Evolutionary conservation across 2,888 invertebrate genomes (phyloP).

Genomic region (Protophormia terraenovae): DNA sequence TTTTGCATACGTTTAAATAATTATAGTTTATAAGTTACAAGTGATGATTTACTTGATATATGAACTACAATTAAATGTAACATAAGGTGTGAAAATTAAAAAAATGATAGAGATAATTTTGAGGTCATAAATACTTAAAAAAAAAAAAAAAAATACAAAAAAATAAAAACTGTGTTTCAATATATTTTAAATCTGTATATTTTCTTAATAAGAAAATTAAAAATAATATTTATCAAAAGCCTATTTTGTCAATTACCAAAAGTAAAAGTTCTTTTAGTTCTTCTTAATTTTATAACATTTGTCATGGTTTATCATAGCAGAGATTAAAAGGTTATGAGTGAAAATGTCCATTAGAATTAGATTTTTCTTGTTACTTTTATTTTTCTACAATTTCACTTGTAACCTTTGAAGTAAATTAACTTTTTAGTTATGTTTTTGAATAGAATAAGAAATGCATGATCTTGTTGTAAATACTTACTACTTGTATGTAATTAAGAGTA

Average conservation of each 20-base stretch:
- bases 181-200: too few species aligned
- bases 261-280: neutral
- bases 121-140: neutral
- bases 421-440: neutral
- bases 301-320: neutral
- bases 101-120: neutral
- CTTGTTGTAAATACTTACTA: too few species aligned
- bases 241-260: too few species aligned
- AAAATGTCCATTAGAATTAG: neutral
- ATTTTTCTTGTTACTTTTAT: neutral
- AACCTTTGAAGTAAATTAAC: neutral
- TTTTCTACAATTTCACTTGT: neutral
- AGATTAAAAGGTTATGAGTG: neutral
- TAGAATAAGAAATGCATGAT: neutral
- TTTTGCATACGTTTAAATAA: neutral
- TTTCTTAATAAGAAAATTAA: neutral
- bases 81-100: neutral
- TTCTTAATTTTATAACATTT: too few species aligned
- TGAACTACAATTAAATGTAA: neutral
- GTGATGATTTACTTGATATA: neutral
- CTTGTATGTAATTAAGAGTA: too few species aligned
- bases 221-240: too few species aligned
- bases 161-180: too few species aligned
- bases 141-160: neutral
- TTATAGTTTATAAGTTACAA: constrained; percentile 18